Percentiles rank a stretch among this genome's conserved stretches.
These are phyloP conservation scores for Nesometra sesokonis DNA, from an alignment of 35 echinoderm and acorn worm species.

Conservation along the genomic window DNA sequence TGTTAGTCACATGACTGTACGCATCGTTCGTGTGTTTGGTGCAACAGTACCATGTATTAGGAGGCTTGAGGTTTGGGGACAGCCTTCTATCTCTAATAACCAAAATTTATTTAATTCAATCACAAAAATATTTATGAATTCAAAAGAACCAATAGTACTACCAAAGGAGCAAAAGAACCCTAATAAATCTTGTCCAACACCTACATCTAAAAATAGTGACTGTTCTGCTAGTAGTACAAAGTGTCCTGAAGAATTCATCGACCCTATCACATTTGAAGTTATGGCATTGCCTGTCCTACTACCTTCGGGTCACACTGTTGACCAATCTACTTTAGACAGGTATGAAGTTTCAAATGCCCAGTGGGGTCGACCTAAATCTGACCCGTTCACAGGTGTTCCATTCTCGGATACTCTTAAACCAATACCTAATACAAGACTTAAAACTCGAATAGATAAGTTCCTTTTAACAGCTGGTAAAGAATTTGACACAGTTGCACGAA, in stretches of 20 bases:
- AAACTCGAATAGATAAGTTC: slow-evolving; percentile 72
- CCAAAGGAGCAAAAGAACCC: not conserved
- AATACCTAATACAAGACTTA: slow-evolving; percentile 75
- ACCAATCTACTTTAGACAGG: slow-evolving; percentile 66
- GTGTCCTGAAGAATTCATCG: slow-evolving; percentile 83
- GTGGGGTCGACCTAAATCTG: slow-evolving; percentile 79
- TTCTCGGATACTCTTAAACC: slow-evolving; percentile 58
- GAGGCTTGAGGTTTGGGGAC: slow-evolving; percentile 66
- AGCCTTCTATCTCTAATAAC: slow-evolving; percentile 45
- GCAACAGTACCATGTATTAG: slow-evolving; percentile 47
- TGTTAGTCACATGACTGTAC: slow-evolving; percentile 50
- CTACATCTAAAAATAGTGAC: not conserved
- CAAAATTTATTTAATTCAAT: slow-evolving; percentile 15
- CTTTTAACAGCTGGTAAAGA: slow-evolving; percentile 35
- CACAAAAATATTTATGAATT: not conserved
- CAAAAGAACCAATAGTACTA: not conserved
- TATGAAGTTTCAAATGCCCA: slow-evolving; percentile 50
- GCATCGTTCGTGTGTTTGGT: slow-evolving; percentile 40
- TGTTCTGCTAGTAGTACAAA: not conserved
- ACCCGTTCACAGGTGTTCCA: slow-evolving; percentile 78
- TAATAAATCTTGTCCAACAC: not conserved
- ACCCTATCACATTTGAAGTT: slow-evolving; percentile 73
- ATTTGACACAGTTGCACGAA: slow-evolving; percentile 33
- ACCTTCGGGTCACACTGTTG: slow-evolving; percentile 80
- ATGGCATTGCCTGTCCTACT: slow-evolving; percentile 73